Base-by-base conservation (phyloP, 2,113 vertebrate species). In the Montifringilla adamsi region DNA sequence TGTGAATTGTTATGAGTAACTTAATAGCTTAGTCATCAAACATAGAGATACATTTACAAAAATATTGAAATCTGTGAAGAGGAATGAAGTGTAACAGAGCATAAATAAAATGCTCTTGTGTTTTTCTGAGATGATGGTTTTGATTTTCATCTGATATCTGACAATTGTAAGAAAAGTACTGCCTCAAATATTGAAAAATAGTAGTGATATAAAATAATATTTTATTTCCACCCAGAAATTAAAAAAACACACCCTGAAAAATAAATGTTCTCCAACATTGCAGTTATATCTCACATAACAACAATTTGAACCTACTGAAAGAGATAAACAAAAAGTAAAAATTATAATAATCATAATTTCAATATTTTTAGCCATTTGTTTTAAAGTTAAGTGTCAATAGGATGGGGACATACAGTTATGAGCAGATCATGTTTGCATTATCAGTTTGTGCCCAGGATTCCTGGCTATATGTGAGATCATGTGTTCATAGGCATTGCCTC, bases 1-100 rank as follows among this genome's bases (percentile, higher is more conserved):
- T 39, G 19, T 86, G 75, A 86, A 93, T 85, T 92, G 79, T 84
- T 95, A 92, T 74, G 83, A 89, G 92, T 84, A 92, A 94, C 80
- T 87, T 93, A 90, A 86, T 89, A 93, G 73, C 73, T 93, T 90
- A 93, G 80, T 94, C 92, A 94, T 90, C 87, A 88, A 93, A 95
- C 43, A 93, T 0, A 78, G 50, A 83, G 55, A 70, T 55, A 50
- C 27, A 74, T 93, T 92, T 96, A 44, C 64, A 95, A 92, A 95
- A 96, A 88, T 88, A 87, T 74, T 95, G 92, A 88, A 92, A 94
- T 78, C 60, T 89, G 28, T 55, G 49, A 89, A 92, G 64, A 95
- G 39, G 79, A 92, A 94, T 86, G 60, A 90, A 74, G 33, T 59
- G 24, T 80, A 80, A 70, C 56, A 88, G 63, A 90, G 84, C 68